Base-by-base conservation (phyloP, 2,888 invertebrate species). In the Linyphia triangularis region DNA sequence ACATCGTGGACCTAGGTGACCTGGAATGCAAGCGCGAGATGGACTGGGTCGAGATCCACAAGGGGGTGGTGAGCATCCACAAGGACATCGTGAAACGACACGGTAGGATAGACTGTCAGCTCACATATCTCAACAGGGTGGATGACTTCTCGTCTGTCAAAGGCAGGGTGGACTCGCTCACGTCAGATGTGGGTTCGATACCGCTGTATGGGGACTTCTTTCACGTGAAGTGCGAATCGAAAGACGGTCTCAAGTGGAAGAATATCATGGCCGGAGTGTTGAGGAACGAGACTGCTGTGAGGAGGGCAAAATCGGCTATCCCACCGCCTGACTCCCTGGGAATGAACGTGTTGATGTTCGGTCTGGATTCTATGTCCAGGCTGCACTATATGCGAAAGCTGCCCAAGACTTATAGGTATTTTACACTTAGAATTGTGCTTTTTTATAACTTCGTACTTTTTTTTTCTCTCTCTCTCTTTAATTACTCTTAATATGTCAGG, bases 281-380 rank as follows among this genome's bases (percentile, higher is more conserved):
- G 75, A 91, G 93, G 2, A 94, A 94, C 90, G 92, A 93, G 59
- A 92, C 92, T 69, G 91, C 92, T 13, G 93, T 92, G 10, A 37
- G 72, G n/a, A 51, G 89, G 24, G 83, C 85, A 0, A 93, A 92
- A 22, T 95, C 94, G 94, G 92, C 93, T 22, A 92, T 93, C 75
- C 92, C 94, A 28, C 93, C 94, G 0, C 85, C 91, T 13, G 93
- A 93, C 78, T 93, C 94, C 79, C 91, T 95, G 13, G 94, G 94
- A 70, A 91, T 95, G 63, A 97, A 96, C 92, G 95, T 97, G 0
- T 92, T 98, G 0, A 96, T 97, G 94, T 95, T 97, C 90, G 97
- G 97, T 0, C 96, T 97, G 91, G 98, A 98, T 93, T 98, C 98
- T 0, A 93, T 98, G 0, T 97, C 98, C 0, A 94, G 95, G 72